phyloP scores from a whole-genome alignment of 2,888 invertebrate genomes.

The Linyphia triangularis region DNA sequence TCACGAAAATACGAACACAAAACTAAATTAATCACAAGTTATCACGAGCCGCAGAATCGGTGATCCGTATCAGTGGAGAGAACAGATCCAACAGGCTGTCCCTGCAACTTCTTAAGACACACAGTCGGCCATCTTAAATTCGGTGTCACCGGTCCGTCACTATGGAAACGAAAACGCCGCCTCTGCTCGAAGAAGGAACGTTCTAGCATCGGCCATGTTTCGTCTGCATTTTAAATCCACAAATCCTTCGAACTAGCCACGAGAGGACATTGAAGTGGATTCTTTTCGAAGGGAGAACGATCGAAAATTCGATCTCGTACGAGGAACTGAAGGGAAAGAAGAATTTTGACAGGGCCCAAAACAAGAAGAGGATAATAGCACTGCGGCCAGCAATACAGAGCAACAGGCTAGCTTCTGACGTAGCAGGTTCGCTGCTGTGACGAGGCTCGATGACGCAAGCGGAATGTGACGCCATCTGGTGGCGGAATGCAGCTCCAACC shows the following conservation, averaged over 20 bases:
- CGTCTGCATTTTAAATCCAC: too few relatives aligned
- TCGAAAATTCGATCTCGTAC: not conserved
- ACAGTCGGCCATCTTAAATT: conserved; percentile 65
- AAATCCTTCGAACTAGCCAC: too few relatives aligned
- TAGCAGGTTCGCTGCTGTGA: conserved; percentile 30
- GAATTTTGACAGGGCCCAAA: too few relatives aligned
- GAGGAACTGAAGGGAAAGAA: not conserved
- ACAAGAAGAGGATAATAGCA: conserved; percentile 47
- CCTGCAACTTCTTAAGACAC: too few relatives aligned
- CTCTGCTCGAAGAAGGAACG: not conserved
- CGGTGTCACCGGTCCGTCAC: conserved; percentile 70
- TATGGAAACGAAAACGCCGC: conserved; percentile 61
- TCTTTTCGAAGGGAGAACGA: not conserved
- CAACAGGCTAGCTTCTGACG: conserved; percentile 72
- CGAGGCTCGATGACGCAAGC: conserved; percentile 22
- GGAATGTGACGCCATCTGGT: conserved; percentile 56
- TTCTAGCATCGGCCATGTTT: conserved; percentile 8
- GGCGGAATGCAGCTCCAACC: conserved; percentile 11
- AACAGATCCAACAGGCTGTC: conserved; percentile 70
- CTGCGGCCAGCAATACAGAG: conserved; percentile 66
- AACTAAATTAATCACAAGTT: conserved; percentile 2
- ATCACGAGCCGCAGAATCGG: conserved; percentile 1
- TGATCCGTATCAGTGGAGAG: conserved; percentile 46
- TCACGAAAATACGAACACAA: too few relatives aligned
- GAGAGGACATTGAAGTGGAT: not conserved